Percentiles rank a stretch among this genome's conserved stretches.
These are phyloP conservation scores for Dione juno DNA, from an alignment of 2,888 invertebrate genomes.

Conservation along the genomic window DNA sequence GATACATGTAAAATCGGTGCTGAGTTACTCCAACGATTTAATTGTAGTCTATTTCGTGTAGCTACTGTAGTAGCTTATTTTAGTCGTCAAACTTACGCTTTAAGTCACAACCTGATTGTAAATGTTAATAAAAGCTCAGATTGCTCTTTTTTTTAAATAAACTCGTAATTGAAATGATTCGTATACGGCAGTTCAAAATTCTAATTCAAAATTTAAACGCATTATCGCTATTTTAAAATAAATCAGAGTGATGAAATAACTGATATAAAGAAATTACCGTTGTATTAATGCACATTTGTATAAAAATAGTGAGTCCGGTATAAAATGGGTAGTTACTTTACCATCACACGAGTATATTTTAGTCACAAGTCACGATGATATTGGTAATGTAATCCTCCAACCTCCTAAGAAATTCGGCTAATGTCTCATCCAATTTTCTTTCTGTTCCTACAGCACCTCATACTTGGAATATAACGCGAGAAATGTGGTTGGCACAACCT, in stretches of 20 bases:
- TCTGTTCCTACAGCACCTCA: too few relatives aligned
- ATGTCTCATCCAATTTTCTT: too few relatives aligned
- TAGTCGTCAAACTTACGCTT: constrained; percentile 53
- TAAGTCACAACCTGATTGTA: constrained; percentile 40
- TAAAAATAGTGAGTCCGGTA: constrained; percentile 27
- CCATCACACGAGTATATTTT: constrained; percentile 52
- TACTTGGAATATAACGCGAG: too few relatives aligned
- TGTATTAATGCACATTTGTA: constrained; percentile 41
- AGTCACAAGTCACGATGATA: constrained; percentile 57
- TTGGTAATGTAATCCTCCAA: too few relatives aligned
- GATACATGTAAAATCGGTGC: constrained; percentile 54
- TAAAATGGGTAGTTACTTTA: constrained; percentile 51
- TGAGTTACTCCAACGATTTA: constrained; percentile 49
- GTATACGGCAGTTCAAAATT: constrained; percentile 42
- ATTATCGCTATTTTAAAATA: constrained; percentile 38
- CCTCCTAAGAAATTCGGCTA: too few relatives aligned
- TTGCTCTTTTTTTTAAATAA: constrained; percentile 8
- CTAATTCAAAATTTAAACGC: constrained; percentile 39
- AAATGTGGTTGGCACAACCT: too few relatives aligned
- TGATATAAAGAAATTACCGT: constrained; percentile 40
- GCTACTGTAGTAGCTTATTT: constrained; percentile 48
- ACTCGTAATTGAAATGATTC: constrained; percentile 41
- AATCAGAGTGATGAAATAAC: constrained; percentile 32
- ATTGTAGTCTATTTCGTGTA: constrained; percentile 36
- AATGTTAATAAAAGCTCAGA: background rate